Evolutionary conservation across 2,797 vertebrate genomes (phyloP), one percentile per base, ranked within the genome.

Genomic region (Hapalemur alaotrensis): DNA sequence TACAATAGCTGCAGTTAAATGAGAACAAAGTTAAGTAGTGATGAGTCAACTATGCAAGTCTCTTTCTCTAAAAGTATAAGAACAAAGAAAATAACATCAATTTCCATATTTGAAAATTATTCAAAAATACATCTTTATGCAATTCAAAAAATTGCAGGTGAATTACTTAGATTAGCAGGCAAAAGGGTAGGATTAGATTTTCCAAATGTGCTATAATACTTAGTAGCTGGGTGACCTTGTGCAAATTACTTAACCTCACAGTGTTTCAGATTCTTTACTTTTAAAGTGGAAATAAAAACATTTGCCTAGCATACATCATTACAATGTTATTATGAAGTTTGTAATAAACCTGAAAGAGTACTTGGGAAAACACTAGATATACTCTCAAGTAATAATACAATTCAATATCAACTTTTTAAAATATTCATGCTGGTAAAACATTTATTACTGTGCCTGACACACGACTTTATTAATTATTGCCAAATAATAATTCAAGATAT

Each of bases 51-150:
- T 67, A 50, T 15, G 1, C 10, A 79, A 94, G n/a, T 1, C 25
- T 89, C n/a, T 91, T 80, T 32, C 13, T 89, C 35, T 81, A 48
- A 46, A 97, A 93, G 50, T 48, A 18, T 35, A 70, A 85, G 43
- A n/a, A 46, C 38, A 80, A 43, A 59, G 46, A 84, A 76, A 92
- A 83, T 48, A 72, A 38, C 41, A 67, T 25, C 57, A 52, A 30
- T 79, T 91, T 95, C 15, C 32, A 91, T 75, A 82, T 72, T 79
- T 79, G 63, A 97, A 82, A 90, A 61, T 38, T 82, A 85, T 43
- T 75, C 28, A 38, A 18, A 97, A 94, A 79, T 78, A 65, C 28
- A 35, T 22, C 70, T 87, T 72, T 87, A 54, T 72, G 22, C 17
- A 92, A 38, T 89, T 72, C 15, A 83, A 69, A 67, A 88, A 18